phyloP scores from a whole-genome alignment of 2,797 vertebrate species.

The Muscicapa comitata region DNA sequence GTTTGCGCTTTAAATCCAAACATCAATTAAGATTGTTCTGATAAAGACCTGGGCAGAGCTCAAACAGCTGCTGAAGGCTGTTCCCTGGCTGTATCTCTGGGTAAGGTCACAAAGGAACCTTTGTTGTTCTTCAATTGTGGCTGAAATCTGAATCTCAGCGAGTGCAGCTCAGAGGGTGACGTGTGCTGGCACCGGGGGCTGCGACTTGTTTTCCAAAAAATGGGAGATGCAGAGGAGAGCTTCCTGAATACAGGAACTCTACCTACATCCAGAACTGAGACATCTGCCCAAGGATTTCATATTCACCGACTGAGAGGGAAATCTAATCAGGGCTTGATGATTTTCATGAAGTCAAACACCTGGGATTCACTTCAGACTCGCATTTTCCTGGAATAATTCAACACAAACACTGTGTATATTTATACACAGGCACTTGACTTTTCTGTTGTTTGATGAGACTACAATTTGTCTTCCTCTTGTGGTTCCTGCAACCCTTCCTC shows the following conservation, averaged over 20 bases:
- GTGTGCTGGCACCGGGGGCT: neutral
- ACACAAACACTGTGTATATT: neutral
- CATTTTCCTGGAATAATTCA: neutral
- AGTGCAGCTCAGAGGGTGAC: neutral
- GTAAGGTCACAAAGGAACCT: neutral
- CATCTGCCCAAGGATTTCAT: neutral
- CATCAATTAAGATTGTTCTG: neutral
- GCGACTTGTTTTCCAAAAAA: neutral
- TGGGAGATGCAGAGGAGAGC: neutral
- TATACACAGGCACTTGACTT: neutral
- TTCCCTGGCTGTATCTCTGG: neutral
- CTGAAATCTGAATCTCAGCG: neutral
- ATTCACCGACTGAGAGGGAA: neutral
- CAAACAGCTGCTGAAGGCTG: neutral
- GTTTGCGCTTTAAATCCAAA: neutral
- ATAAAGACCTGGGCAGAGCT: neutral
- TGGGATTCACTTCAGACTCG: neutral
- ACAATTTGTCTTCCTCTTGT: neutral
- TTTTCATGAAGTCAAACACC: neutral
- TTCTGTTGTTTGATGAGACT: neutral
- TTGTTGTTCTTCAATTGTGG: neutral
- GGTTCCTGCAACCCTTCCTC: neutral
- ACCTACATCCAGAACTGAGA: rapidly evolving
- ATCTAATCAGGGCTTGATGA: neutral
- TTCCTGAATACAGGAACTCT: neutral